phyloP scores from a whole-genome alignment of 2,888 invertebrate species.

The Cryptus viduatorius region DNA sequence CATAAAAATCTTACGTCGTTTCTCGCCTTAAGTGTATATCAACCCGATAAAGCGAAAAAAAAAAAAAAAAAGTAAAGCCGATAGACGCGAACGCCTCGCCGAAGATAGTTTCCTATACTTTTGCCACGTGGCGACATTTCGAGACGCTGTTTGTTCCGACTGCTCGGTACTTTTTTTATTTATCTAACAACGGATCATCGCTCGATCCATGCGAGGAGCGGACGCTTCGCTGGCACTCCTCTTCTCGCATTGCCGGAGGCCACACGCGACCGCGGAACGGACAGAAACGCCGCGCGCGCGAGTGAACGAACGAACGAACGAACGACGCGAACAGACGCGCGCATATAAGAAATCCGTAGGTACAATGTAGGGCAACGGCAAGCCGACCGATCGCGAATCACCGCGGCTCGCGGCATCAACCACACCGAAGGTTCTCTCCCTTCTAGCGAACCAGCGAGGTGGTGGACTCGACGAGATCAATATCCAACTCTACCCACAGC shows the following conservation, averaged over 20 bases:
- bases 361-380: conserved; percentile 70
- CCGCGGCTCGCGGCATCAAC: conserved; percentile 6
- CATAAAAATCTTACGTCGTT: not conserved
- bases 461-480: conserved; percentile 77
- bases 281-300: not conserved
- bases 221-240: not conserved
- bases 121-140: not conserved
- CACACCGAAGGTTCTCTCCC: conserved; percentile 36
- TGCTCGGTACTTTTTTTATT: not conserved
- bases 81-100: not conserved
- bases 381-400: conserved; percentile 59
- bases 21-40: no score
- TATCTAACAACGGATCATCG: conserved; percentile 6
- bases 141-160: not conserved
- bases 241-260: conserved; percentile 21
- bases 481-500: conserved; percentile 74
- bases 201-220: not conserved
- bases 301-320: conserved; percentile 5
- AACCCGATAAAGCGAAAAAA: no score
- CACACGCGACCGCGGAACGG: conserved; percentile 10
- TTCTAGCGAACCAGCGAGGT: conserved; percentile 56
- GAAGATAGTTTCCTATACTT: not conserved
- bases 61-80: not conserved
- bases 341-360: conserved; percentile 38
- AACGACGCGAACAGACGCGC: conserved; percentile 15